Conservation (phyloP, 2,797 vertebrate genomes). For the Bovichtus diacanthus region DNA sequence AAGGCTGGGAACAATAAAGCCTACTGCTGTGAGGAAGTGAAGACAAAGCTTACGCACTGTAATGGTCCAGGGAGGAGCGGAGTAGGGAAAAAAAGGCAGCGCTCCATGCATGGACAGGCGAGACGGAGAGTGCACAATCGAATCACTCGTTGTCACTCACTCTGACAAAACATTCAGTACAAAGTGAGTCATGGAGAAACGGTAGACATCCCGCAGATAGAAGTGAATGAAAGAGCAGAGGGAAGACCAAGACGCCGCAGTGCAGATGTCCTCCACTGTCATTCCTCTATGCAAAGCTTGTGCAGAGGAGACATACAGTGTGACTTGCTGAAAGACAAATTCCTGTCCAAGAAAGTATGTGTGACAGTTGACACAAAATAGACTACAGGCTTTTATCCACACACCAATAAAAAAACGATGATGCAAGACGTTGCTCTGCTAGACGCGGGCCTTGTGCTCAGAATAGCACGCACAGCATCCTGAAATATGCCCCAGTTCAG, state of each 20-base stretch:
- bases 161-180: background rate
- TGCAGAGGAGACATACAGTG: background rate
- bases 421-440: too few species aligned
- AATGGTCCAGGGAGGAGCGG: background rate
- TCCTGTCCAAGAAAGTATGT: too few species aligned
- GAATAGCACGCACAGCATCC: too few species aligned
- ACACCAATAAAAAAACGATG: too few species aligned
- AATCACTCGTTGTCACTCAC: background rate
- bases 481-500: too few species aligned
- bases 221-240: background rate
- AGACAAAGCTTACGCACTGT: background rate
- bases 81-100: background rate
- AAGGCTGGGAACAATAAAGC: background rate
- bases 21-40: background rate
- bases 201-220: background rate
- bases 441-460: too few species aligned
- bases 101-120: too few species aligned
- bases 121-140: background rate
- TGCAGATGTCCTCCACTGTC: background rate
- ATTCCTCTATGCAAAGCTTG: background rate
- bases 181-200: background rate
- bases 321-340: too few species aligned
- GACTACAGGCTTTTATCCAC: too few species aligned
- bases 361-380: too few species aligned
- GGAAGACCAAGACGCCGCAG: background rate